phyloP scores from a whole-genome alignment of 2,888 invertebrate species.

The Rhamnusium bicolor region DNA sequence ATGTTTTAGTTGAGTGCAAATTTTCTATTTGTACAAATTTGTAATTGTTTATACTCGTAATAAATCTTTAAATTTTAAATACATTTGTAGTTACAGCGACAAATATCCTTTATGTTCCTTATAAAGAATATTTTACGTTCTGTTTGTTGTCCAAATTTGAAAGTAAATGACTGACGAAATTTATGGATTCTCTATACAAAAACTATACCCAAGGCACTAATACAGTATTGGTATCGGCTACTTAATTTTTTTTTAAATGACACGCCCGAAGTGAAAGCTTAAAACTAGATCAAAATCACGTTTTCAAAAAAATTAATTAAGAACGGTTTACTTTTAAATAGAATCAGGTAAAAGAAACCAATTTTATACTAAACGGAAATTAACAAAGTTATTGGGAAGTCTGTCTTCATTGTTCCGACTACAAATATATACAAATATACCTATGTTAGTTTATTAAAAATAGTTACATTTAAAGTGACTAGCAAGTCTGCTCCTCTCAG shows the following conservation, averaged over 20 bases:
- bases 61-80: no score
- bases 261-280: constrained; percentile 24
- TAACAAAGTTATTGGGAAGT: not conserved
- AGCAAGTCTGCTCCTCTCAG: no score
- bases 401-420: not conserved
- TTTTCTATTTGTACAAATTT: no score
- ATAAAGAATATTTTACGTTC: not conserved
- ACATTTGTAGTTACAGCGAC: not conserved
- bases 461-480: no score
- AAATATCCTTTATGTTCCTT: not conserved
- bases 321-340: not conserved
- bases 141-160: not conserved
- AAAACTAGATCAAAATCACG: constrained; percentile 1
- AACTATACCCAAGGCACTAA: not conserved
- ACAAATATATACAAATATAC: no score
- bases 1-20: no score
- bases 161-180: constrained; percentile 7
- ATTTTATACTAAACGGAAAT: not conserved
- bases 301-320: constrained; percentile 1
- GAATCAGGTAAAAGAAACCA: not conserved
- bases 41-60: no score
- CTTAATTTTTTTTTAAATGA: not conserved
- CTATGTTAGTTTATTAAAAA: no score
- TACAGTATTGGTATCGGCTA: not conserved
- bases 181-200: not conserved